A percentile compares a stretch with the other conserved stretches of the same genome.
Evolutionary conservation across 2,797 vertebrate species (phyloP).

Genomic region (Myiotriccus ornatus): DNA sequence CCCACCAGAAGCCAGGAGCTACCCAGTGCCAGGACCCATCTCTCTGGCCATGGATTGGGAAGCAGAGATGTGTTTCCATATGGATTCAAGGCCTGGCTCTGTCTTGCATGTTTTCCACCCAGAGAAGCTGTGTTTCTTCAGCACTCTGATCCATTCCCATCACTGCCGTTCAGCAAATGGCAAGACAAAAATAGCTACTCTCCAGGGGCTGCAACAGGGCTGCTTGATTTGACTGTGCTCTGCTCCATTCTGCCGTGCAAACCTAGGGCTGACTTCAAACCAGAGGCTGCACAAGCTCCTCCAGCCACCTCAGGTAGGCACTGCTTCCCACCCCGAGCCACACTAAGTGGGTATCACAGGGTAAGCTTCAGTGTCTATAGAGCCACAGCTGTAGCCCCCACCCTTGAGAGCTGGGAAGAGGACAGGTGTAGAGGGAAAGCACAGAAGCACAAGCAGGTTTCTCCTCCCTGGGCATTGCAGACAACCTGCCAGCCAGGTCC

Average conservation of each 20-base stretch:
- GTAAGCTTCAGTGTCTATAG: background rate
- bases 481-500: background rate
- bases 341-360: background rate
- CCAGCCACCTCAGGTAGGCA: background rate
- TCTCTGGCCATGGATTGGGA: background rate
- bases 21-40: background rate
- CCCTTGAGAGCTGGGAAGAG: background rate
- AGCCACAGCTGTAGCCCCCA: background rate
- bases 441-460: background rate
- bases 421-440: background rate
- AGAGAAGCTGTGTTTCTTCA: background rate
- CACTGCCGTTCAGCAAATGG: background rate
- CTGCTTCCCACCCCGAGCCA: background rate
- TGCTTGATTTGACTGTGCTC: background rate
- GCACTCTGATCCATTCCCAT: background rate
- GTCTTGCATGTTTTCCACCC: background rate
- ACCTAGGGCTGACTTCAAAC: background rate
- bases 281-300: background rate
- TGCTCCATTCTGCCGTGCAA: background rate
- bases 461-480: background rate
- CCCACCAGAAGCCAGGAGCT: background rate
- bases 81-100: background rate
- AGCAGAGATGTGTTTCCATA: background rate
- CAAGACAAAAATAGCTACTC: constrained; percentile 46
- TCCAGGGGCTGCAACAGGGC: constrained; percentile 14